Evolutionary conservation across 1,140 invertebrate genomes (phyloP), one percentile per base, ranked within the genome.

Genomic region (Pseudoatta argentina): DNA sequence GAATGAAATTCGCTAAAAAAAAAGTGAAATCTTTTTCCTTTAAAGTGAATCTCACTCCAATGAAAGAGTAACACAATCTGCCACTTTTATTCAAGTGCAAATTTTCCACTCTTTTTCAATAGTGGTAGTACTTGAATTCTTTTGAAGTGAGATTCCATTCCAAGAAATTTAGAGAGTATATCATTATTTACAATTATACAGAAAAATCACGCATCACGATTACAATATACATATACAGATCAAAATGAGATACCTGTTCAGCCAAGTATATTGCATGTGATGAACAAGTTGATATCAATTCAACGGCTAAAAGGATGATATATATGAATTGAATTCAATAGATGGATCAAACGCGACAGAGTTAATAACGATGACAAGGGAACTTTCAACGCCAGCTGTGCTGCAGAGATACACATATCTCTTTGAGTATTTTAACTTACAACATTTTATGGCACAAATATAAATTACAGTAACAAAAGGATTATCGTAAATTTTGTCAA

Each of bases 311-410:
- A 63, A 73, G 77, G 71, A 34, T 21, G 48, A 79, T 66, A 81
- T 66, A 81, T 71, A 51, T 27, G 1, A 78, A 85, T 66, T 51
- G 66, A 57, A 64, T 71, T 79, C 30, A 61, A 69, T 53, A 57
- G 27, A 57, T 34, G 88, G 73, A 90, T 89, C 88, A 90, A 90
- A 89, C 85, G 72, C 71, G 77, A 89, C 51, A 24, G 44, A 61
- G 73, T 90, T 90, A 90, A 90, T 89, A 86, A 89, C 55, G 73
- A 67, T 53, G 73, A 78, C 66, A 67, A 78, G 78, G n/a, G 69
- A 90, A 90, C 77, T 89, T 90, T 85, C 71, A 34, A 10, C 21
- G 48, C 51, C 30, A 86, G 76, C 55, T 86, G 76, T 27, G 48
- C 7, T n/a, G 27, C n/a, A 39, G 83, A 63, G 71, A 89, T 81